Base-by-base conservation (phyloP, 2,888 invertebrate species). In the Pocota personata region DNA sequence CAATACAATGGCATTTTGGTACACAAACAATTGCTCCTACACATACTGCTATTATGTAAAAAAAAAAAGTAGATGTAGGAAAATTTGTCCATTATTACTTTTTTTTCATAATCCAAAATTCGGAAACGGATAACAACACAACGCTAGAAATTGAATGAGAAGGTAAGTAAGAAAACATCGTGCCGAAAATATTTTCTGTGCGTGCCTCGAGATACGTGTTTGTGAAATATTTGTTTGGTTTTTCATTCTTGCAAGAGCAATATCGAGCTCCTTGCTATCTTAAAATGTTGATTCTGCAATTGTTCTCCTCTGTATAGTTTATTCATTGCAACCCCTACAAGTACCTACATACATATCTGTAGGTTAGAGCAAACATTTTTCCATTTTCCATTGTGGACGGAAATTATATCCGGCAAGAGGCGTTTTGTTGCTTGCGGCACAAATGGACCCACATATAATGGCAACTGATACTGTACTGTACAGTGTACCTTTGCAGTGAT, bases 401-500 rank as follows among this genome's bases (percentile, higher is more conserved):
- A 86, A 86, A 86, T 86, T 86, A 86, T 86, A 86, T 86, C 86
- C 86, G 86, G 86, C 76, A 86, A 77, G 82, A 86, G 86, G 86
- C 86, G 86, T 86, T 86, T 86, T 86, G 86, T 86, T 86, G 86
- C 86, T 86, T 86, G 76, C 71, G 82, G 86, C 86, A 82, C 57
- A 86, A 86, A 86, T 82, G 86, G 86, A 86, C 86, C 82, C 72
- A 77, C 66, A 72, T 82, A 82, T 72, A 77, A 82, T 76, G 55
- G 82, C 82, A 72, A 77, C 76, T 76, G 86, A 71, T 76, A 58
- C 55, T 48, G 58, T 76, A 58, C 55, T 48, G 58, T 64, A 75
- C 55, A 67, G 16, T 48, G 50, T 77, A 75, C 86, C 69, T 76
- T 86, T 64, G 46, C 19, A 66, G 52, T 30, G 52, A 83, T 78